These are phyloP conservation scores for Drosophila multiciliata DNA, from an alignment of 2,888 invertebrate genomes.

Conservation along the genomic window DNA sequence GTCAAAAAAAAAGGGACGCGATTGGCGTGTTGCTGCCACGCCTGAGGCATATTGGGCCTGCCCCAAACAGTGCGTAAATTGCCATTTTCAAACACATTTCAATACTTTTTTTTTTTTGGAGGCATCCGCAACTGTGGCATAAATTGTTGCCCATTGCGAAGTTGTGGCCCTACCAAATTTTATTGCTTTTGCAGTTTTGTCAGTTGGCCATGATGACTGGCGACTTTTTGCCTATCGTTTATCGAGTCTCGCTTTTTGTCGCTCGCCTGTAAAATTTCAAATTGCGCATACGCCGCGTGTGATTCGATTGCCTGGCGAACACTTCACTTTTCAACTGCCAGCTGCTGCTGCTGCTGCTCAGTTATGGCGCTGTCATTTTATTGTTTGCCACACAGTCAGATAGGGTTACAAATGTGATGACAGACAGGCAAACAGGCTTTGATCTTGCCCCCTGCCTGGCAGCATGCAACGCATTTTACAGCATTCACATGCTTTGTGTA, in stretches of 20 bases:
- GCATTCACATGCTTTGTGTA: constrained; percentile 33
- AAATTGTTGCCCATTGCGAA: constrained; percentile 32
- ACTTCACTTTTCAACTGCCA: constrained; percentile 62
- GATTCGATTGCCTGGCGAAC: constrained; percentile 55
- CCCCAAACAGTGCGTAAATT: constrained; percentile 76
- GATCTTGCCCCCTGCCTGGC: constrained; percentile 53
- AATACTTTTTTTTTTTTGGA: constrained; percentile 51
- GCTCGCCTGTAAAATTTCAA: constrained; percentile 30
- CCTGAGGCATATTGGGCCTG: constrained; percentile 69
- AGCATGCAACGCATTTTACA: constrained; percentile 65
- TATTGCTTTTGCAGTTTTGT: constrained; percentile 65
- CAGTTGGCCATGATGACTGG: constrained; percentile 44
- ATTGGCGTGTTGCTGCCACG: constrained; percentile 53
- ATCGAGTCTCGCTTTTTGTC: constrained; percentile 7
- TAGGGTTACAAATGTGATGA: constrained; percentile 4
- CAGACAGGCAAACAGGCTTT: constrained; percentile 40
- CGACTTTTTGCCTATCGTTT: constrained; percentile 42
- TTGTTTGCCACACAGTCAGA: constrained; percentile 42
- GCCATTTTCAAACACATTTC: constrained; percentile 78
- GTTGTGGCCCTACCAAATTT: constrained; percentile 36
- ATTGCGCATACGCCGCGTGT: constrained; percentile 66
- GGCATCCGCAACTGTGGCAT: constrained; percentile 33
- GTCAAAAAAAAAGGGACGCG: constrained; percentile 33
- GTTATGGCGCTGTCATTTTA: constrained; percentile 73
- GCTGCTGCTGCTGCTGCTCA: constrained; percentile 38